Percentiles rank a stretch among this genome's conserved stretches.
Evolutionary conservation across 2,888 invertebrate species (phyloP).

Genomic region (Ctenicera cuprea): DNA sequence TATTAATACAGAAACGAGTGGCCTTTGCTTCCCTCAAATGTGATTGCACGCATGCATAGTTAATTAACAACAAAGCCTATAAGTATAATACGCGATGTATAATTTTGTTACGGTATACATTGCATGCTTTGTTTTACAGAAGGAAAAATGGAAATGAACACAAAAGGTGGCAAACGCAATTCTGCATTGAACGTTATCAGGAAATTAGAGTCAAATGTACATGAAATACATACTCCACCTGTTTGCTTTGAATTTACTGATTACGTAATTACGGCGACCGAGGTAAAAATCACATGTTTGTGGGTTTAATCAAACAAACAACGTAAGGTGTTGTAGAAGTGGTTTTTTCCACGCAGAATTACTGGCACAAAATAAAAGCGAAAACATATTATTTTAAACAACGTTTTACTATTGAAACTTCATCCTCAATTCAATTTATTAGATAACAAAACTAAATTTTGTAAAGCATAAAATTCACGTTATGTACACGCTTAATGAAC

Average conservation of each 20-base stretch:
- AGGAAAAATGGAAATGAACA: slow-evolving; percentile 30
- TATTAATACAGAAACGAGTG: neutral
- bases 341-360: too few relatives aligned
- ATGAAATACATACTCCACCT: slow-evolving; percentile 20
- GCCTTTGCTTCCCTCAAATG: neutral
- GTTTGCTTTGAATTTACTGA: slow-evolving; percentile 20
- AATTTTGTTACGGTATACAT: neutral
- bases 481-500: too few relatives aligned
- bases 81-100: neutral
- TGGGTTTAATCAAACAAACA: too few relatives aligned
- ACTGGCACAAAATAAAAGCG: too few relatives aligned
- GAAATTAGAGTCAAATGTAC: slow-evolving; percentile 28
- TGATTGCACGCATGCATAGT: slow-evolving; percentile 26
- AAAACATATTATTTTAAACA: too few relatives aligned
- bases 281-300: too few relatives aligned
- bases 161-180: slow-evolving; percentile 39
- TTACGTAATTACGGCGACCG: slow-evolving; percentile 5
- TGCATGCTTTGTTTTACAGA: slow-evolving; percentile 30
- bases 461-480: too few relatives aligned
- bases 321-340: too few relatives aligned
- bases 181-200: slow-evolving; percentile 39
- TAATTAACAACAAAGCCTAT: slow-evolving; percentile 22
- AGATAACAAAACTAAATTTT: too few relatives aligned
- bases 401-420: too few relatives aligned
- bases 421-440: too few relatives aligned